A percentile compares a stretch with the other conserved stretches of the same genome.
Evolutionary conservation across 2,888 invertebrate species (phyloP).

Genomic region (Epirrhoe alternata): DNA sequence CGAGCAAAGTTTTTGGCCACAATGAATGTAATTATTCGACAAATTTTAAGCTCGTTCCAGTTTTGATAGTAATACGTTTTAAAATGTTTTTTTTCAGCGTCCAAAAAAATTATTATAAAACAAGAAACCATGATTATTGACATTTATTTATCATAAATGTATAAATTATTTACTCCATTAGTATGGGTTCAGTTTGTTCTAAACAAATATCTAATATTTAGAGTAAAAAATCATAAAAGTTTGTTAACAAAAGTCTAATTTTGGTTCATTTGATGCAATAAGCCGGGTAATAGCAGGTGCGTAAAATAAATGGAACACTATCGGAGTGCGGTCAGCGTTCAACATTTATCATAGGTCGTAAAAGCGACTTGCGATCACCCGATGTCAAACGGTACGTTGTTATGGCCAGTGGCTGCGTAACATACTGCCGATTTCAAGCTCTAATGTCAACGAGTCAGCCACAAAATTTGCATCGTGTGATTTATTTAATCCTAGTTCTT

Average conservation of each 20-base stretch:
- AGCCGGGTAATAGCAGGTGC: constrained; percentile 25
- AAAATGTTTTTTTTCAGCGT: constrained; percentile 1
- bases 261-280: constrained; percentile 1
- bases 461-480: constrained; percentile 59
- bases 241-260: not conserved
- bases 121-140: too few species aligned
- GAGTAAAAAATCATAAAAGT: not conserved
- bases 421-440: constrained; percentile 33
- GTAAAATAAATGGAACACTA: constrained; percentile 30
- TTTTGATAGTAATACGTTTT: constrained; percentile 51
- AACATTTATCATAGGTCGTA: constrained; percentile 31
- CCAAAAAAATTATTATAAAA: not conserved
- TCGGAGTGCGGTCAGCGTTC: constrained; percentile 26
- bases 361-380: constrained; percentile 31
- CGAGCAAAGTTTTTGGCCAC: constrained; percentile 80
- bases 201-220: too few species aligned
- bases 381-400: constrained; percentile 26
- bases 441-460: constrained; percentile 54
- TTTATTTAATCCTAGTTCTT: constrained; percentile 70
- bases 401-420: constrained; percentile 15
- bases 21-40: constrained; percentile 79
- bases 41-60: constrained; percentile 66
- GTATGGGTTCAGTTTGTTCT: too few species aligned
- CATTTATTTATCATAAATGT: too few species aligned
- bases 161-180: too few species aligned